phyloP scores from a whole-genome alignment of 2,113 vertebrate species.

The Lutjanus erythropterus region DNA sequence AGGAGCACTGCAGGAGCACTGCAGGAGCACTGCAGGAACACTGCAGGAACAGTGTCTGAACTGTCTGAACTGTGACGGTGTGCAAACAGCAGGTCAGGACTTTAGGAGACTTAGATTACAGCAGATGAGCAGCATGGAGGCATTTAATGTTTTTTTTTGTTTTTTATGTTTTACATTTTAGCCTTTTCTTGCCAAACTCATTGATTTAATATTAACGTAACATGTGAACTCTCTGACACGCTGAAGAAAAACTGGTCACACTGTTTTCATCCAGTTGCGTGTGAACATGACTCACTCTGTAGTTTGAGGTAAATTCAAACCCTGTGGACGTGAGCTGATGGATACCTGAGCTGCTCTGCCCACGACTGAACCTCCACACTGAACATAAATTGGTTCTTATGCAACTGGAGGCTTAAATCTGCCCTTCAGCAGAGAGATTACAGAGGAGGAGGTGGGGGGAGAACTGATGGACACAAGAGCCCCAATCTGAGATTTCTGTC shows the following conservation, averaged over 20 bases:
- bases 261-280: no score
- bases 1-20: no score
- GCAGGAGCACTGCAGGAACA: no score
- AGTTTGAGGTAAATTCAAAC: conserved; percentile 21
- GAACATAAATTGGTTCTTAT: conserved; percentile 45
- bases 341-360: conserved; percentile 38
- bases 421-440: conserved; percentile 43
- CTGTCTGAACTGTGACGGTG: no score
- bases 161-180: no score
- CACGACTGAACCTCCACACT: conserved; percentile 38
- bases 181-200: no score
- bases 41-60: no score
- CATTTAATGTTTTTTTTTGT: no score
- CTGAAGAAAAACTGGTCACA: not conserved
- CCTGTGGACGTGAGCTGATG: not conserved
- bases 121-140: no score
- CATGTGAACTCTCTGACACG: not conserved
- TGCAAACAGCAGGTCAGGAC: no score
- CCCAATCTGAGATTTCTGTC: conserved; percentile 1
- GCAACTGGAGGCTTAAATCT: conserved; percentile 48
- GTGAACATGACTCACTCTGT: not conserved
- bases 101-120: no score
- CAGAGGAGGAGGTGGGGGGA: not conserved
- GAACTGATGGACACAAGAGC: conserved; percentile 7
- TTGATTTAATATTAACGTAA: no score